phyloP scores from a whole-genome alignment of 1,140 invertebrate species.

The Linepithema humile region DNA sequence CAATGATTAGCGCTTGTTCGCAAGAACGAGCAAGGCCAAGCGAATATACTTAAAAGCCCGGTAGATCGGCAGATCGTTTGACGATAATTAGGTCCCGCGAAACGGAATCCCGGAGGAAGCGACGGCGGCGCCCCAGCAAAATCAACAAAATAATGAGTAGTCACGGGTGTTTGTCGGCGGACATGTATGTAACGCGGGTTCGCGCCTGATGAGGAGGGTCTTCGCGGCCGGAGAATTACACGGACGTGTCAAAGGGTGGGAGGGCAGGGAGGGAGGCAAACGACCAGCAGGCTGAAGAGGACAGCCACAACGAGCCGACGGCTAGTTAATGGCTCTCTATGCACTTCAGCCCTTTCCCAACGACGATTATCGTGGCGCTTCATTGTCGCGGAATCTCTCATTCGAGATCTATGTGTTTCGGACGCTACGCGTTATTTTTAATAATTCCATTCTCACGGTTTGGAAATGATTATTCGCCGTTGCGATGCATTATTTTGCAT shows the following conservation, averaged over 20 bases:
- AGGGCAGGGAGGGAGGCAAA: conserved; percentile 54
- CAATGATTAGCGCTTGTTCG: conserved; percentile 45
- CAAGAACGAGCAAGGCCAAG: conserved; percentile 32
- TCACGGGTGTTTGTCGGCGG: conserved; percentile 69
- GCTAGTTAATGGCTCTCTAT: conserved; percentile 80
- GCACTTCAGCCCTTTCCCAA: conserved; percentile 71
- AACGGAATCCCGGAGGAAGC: conserved; percentile 36
- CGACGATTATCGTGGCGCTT: conserved; percentile 68
- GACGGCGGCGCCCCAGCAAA: conserved; percentile 65
- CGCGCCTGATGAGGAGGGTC: conserved; percentile 26
- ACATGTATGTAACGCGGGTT: conserved; percentile 31
- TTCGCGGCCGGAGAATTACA: conserved; percentile 61
- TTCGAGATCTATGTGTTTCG: neutral
- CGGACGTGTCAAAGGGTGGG: neutral
- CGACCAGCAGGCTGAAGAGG: conserved; percentile 66
- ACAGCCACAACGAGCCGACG: conserved; percentile 77
- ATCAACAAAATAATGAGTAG: conserved; percentile 77
- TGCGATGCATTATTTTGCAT: neutral
- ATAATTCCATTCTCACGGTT: neutral
- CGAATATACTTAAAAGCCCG: conserved; percentile 8
- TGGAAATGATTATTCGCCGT: neutral
- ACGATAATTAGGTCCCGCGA: conserved; percentile 71
- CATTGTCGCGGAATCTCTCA: conserved; percentile 4
- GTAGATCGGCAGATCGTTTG: conserved; percentile 51
- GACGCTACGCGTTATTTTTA: neutral